Base-by-base conservation (phyloP, 2,888 invertebrate genomes). In the Trachelus iudaicus region DNA sequence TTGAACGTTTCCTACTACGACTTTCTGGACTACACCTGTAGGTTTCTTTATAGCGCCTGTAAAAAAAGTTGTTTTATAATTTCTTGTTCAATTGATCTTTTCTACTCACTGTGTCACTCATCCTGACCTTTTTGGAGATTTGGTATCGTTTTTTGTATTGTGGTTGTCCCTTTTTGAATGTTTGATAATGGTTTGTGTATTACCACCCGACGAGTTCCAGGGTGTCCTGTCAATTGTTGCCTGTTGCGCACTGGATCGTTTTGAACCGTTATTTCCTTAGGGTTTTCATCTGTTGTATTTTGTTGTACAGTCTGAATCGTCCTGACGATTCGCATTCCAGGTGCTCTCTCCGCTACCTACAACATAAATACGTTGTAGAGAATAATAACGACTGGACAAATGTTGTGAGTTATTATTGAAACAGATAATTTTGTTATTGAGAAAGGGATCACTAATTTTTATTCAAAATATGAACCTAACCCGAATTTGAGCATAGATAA, bases 201-300 rank as follows among this genome's bases (percentile, higher is more conserved):
- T 0, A 90, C 89, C n/a, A 91, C 87, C 75, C 90, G 85, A 75
- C 90, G 85, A 9, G 81, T 79, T 23, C 84, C 85, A 30, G 83
- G 37, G 71, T 83, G 84, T 12, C 76, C 79, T 56, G 73, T 73
- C 34, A 79, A 40, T 73, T 81, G 81, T 77, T 83, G 69, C 69
- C 71, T 75, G n/a, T 34, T 34, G 33, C 71, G 71, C 12, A 71
- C 3, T 13, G 13, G 6, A 31, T 31, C 34, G 6, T 31, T 34
- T 71, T 71, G 71, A n/a, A 71, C 31, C 3, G 71, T 34, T 31
- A 31, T 31, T 15, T 71, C 71, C 34, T 71, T 71, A 34, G 34
- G 13, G 73, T 37, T 80, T 11, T 37, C 15, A 80, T 85, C 69
- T 34, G 75, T 56, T n/a, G 82, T 81, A n/a, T 78, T 85, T 68